Evolutionary conservation across 2,888 invertebrate genomes (phyloP).

Genomic region (Orchestes rusci): DNA sequence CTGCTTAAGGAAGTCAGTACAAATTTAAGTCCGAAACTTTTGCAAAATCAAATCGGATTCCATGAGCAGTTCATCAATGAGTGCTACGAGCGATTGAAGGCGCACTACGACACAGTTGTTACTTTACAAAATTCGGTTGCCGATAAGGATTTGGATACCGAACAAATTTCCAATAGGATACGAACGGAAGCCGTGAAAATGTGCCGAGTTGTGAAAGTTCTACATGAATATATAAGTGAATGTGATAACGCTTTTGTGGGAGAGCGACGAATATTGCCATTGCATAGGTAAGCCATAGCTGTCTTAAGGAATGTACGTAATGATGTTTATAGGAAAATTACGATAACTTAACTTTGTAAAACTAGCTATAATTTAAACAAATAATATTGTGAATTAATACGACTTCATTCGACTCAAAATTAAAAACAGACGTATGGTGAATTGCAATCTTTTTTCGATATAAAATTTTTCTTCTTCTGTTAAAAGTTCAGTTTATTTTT

Average conservation of each 20-base stretch:
- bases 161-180: slow-evolving; percentile 47
- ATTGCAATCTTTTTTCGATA: too few species aligned
- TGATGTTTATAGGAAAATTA: too few species aligned
- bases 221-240: slow-evolving; percentile 92
- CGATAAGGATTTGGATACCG: slow-evolving; percentile 45
- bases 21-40: slow-evolving; percentile 80
- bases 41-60: slow-evolving; percentile 71
- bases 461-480: too few species aligned
- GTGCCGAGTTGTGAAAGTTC: slow-evolving; percentile 88
- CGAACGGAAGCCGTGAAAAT: slow-evolving; percentile 72
- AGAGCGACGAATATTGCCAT: slow-evolving; percentile 82
- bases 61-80: slow-evolving; percentile 89
- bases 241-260: slow-evolving; percentile 85
- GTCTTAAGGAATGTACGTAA: too few species aligned
- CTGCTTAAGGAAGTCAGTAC: slow-evolving; percentile 89
- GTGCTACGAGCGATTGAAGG: slow-evolving; percentile 83
- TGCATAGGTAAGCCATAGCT: slow-evolving; percentile 52
- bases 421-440: too few species aligned
- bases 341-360: too few species aligned
- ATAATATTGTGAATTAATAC: too few species aligned
- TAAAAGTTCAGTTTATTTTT: too few species aligned
- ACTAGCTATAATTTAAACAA: too few species aligned
- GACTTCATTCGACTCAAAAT: too few species aligned
- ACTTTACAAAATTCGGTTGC: slow-evolving; percentile 51
- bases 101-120: slow-evolving; percentile 77